Evolutionary conservation across 2,888 invertebrate species (phyloP), one percentile per base, ranked within the genome.

Genomic region (Pyrocoelia pectoralis): DNA sequence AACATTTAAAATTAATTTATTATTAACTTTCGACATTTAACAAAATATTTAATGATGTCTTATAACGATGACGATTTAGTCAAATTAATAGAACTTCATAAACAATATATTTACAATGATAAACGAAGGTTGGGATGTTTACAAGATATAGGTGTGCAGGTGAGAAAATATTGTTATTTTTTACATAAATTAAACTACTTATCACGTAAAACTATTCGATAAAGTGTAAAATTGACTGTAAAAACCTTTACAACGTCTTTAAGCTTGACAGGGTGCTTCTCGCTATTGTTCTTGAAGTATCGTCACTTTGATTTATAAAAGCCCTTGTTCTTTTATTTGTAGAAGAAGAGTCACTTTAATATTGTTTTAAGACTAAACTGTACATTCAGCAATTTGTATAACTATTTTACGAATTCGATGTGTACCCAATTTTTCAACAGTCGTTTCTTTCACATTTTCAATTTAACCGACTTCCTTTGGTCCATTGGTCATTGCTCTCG

Each of bases 1-100:
- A 29, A 14, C 9, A 12, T 52, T 52, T 17, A 33, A 33, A 52
- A 52, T 13, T 43, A 8, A 4, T 43, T 15, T 43, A 8, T 43
- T 1, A 13, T 12, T 43, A 43, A 6, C 1, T 43, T 8, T 43
- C 13, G 13, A 1, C n/a, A 15, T 15, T 15, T 15, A 15, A 43
- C 10, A 43, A 43, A 3, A 33, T 3, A n/a, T 10, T 33, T 33
- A 33, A 8, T 3, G 33, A 43, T 56, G 56, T 38, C 56, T 12
- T 15, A 24, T 24, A 9, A 41, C 1, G 13, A 49, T 17, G 12
- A 17, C 5, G 43, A 58, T 15, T 70, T 74, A 58, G 49, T 53
- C 46, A 61, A 71, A 55, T 73, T 77, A 63, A 64, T 76, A 15
- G 69, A 74, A 61, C 58, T 69, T 43, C 74, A 76, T 57, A 75